phyloP scores from a whole-genome alignment of 2,113 vertebrate genomes.

The Herpetotheres cachinnans region DNA sequence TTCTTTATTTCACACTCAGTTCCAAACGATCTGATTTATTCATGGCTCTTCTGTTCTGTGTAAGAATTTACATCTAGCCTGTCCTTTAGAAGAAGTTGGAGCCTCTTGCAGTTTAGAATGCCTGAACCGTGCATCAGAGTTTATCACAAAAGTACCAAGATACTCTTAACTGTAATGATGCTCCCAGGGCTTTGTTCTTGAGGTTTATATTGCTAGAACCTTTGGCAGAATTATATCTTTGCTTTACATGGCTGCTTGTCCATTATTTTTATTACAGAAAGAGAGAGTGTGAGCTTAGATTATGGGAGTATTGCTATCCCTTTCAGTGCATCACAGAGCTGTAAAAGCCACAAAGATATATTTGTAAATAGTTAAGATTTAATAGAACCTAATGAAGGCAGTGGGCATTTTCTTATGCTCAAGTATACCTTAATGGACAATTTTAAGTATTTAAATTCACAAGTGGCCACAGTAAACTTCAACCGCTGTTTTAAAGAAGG shows the following conservation, averaged over 20 bases:
- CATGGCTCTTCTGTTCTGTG: neutral
- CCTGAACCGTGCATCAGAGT: neutral
- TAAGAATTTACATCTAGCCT: neutral
- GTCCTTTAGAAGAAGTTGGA: neutral
- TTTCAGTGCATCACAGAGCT: neutral
- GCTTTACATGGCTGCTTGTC: neutral
- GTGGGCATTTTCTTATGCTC: neutral
- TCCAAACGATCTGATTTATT: neutral
- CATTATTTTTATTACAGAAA: neutral
- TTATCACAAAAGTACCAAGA: neutral
- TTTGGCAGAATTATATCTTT: neutral
- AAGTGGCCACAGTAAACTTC: neutral
- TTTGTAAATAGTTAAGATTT: neutral
- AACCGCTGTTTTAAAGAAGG: neutral
- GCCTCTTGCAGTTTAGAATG: neutral
- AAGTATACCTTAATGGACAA: neutral
- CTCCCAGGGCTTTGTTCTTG: neutral
- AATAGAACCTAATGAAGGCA: neutral
- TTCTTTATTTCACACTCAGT: neutral
- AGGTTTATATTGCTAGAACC: neutral
- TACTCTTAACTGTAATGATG: neutral
- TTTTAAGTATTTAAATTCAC: neutral
- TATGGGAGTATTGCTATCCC: neutral
- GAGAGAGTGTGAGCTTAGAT: neutral
- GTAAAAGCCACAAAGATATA: neutral